phyloP scores from a whole-genome alignment of 2,888 invertebrate species.

The Stomorhina lunata region DNA sequence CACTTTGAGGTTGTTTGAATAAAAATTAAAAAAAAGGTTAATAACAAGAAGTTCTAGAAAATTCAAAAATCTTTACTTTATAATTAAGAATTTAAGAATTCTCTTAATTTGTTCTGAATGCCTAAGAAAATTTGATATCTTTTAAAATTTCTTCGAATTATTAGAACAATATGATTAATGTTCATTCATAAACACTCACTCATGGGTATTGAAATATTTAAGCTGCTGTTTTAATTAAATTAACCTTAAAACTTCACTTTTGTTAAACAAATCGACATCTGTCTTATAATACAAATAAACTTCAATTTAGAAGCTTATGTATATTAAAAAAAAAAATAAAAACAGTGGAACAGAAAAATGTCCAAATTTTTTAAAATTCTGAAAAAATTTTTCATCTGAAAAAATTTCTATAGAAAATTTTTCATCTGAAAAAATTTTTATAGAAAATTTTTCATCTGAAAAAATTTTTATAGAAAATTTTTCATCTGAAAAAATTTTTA shows the following conservation, averaged over 20 bases:
- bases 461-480: neutral
- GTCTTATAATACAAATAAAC: neutral
- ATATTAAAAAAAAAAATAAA: neutral
- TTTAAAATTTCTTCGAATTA: no score
- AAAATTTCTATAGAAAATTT: neutral
- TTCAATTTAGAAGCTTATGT: neutral
- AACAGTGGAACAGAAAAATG: neutral
- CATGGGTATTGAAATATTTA: neutral
- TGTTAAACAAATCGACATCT: neutral
- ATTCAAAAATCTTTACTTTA: no score
- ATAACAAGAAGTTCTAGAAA: no score
- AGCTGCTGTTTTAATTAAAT: constrained; percentile 45
- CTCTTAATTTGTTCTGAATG: no score
- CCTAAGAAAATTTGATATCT: no score
- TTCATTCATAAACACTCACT: neutral
- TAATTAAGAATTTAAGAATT: no score
- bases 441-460: neutral
- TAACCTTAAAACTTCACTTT: constrained; percentile 34
- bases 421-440: no score
- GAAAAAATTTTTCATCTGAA: neutral
- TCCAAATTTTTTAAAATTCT: no score
- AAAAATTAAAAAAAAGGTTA: no score
- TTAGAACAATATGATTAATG: no score
- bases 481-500: no score
- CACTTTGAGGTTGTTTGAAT: no score